Conservation (phyloP, 2,888 invertebrate species). For the Salticus scenicus region DNA sequence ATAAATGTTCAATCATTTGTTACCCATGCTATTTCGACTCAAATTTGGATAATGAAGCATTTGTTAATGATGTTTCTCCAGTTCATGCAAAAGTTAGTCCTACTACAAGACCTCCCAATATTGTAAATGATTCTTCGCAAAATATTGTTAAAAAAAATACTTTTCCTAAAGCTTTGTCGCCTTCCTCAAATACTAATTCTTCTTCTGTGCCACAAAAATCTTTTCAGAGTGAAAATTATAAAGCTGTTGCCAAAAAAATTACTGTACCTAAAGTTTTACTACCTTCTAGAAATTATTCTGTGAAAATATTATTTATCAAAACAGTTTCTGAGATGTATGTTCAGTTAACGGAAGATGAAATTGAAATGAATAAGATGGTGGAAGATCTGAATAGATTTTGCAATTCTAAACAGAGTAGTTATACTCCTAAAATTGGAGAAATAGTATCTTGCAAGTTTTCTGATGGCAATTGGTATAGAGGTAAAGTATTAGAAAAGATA, state of each 20-base stretch:
- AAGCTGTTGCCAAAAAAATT: background rate
- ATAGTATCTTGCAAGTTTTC: conserved; percentile 48
- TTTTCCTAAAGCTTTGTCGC: background rate
- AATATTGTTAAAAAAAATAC: background rate
- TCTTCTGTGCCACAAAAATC: background rate
- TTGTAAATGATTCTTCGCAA: too few relatives aligned
- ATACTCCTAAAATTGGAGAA: conserved; percentile 32
- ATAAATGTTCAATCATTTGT: background rate
- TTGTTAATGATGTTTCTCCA: too few relatives aligned
- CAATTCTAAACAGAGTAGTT: background rate
- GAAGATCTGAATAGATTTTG: conserved; percentile 21
- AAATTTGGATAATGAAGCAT: too few relatives aligned
- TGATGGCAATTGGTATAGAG: conserved; percentile 53
- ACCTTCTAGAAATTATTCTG: background rate
- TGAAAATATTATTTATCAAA: conserved; percentile 33
- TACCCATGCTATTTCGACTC: conserved; percentile 34
- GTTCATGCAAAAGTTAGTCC: too few relatives aligned
- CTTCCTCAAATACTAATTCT: background rate
- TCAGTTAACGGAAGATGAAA: conserved; percentile 14
- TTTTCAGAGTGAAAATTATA: background rate
- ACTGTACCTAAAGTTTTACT: background rate
- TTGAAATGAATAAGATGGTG: background rate
- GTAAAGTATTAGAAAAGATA: conserved; percentile 19
- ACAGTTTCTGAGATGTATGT: conserved; percentile 31
- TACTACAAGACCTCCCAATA: too few relatives aligned